These are phyloP conservation scores for Argyrosomus regius DNA, from an alignment of 2,797 vertebrate species.

Conservation along the genomic window DNA sequence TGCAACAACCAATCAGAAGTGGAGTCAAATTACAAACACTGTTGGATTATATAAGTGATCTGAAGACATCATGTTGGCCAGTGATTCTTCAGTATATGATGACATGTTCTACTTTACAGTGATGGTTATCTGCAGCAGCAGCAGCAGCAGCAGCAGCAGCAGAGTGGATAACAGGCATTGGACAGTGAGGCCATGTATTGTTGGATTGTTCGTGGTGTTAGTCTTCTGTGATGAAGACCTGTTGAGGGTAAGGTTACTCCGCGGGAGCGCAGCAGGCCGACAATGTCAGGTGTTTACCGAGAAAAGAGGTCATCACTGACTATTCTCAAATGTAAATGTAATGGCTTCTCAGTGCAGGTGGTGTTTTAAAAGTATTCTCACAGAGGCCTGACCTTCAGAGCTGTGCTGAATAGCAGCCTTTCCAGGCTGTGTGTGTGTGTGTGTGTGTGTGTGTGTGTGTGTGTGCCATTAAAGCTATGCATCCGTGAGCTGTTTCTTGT, in stretches of 20 bases:
- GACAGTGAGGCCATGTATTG: neutral
- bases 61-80: neutral
- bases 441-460: neutral
- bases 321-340: slow-evolving; percentile 41
- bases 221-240: slow-evolving; percentile 26
- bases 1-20: neutral
- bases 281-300: slow-evolving; percentile 43
- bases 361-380: slow-evolving; percentile 34
- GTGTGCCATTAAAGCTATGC: slow-evolving; percentile 17
- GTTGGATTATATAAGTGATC: neutral
- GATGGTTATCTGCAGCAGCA: neutral
- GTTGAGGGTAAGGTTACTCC: slow-evolving; percentile 37
- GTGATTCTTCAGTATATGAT: neutral
- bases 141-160: slow-evolving; percentile 3
- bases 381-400: slow-evolving; percentile 51
- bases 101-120: slow-evolving; percentile 1
- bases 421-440: neutral
- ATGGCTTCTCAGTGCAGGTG: slow-evolving; percentile 35
- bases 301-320: slow-evolving; percentile 37
- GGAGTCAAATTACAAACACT: too few relatives aligned
- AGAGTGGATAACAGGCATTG: neutral
- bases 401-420: slow-evolving; percentile 15
- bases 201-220: neutral
- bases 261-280: slow-evolving; percentile 12
- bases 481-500: slow-evolving; percentile 23